Base-by-base conservation (phyloP, 2,888 invertebrate genomes). In the Torymus auratus region DNA sequence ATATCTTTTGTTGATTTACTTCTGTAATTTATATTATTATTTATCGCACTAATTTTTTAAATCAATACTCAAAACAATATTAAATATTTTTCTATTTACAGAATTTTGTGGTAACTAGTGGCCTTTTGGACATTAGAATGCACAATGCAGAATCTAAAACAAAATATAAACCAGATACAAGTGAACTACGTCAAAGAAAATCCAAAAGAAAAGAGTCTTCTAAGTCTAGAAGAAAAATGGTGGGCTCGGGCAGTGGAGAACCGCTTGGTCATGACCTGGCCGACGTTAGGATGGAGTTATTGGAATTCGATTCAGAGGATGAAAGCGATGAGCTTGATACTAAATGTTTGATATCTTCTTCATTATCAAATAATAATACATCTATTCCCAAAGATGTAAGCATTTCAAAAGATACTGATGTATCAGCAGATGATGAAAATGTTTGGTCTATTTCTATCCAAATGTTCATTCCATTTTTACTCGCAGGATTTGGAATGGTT, bases 401-500 rank as follows among this genome's bases (percentile, higher is more conserved):
- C 23, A 67, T 84, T 12, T 76, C 78, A 23, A 84, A 83, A 23
- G 83, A 83, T 41, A 82, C 72, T 15, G 72, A 81, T 20, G 28
- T 20, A 55, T 12, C 20, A 0, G 74, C 68, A 12, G 84, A 89
- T 0, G 92, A 92, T 87, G 93, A 94, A 91, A 93, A 92, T 89
- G 92, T 93, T 73, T 94, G 94, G 93, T 93, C 94, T 61, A 95
- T 95, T 78, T 93, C 94, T 58, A 93, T 96, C 68, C 96, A 97
- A 92, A 96, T 97, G 92, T 95, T 95, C 88, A 94, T 95, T 84
- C 97, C 97, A 11, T 97, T 96, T 91, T 91, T 97, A 78, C 93
- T 97, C 80, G 97, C 97, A 79, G 97, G 97, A 15, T 95, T 96
- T 88, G 97, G 97, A 76, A 97, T 96, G 95, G 97, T 97, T 2